These are phyloP conservation scores for Chirona hameri DNA, from an alignment of 2,888 invertebrate species.

Conservation along the genomic window DNA sequence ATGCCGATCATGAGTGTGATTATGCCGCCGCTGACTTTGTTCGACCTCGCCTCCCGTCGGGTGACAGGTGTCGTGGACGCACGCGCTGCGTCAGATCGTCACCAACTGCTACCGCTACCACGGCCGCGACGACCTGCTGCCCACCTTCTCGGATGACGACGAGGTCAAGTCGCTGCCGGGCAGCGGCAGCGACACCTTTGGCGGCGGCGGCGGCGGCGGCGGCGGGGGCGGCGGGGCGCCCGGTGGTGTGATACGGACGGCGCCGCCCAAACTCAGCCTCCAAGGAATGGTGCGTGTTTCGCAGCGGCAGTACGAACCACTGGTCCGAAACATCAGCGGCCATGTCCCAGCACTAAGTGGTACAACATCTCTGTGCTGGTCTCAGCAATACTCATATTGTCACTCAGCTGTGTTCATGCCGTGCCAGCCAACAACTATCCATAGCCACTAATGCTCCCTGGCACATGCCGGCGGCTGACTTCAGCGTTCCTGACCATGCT, in stretches of 20 bases:
- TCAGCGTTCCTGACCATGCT: constrained; percentile 11
- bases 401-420: too few relatives aligned
- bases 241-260: constrained; percentile 62
- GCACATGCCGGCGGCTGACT: too few relatives aligned
- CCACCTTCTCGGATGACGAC: constrained; percentile 89
- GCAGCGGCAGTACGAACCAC: too few relatives aligned
- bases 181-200: constrained; percentile 27
- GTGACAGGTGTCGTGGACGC: constrained; percentile 92
- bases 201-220: constrained; percentile 26
- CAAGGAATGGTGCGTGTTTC: constrained; percentile 31
- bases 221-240: constrained; percentile 48
- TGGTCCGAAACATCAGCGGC: too few relatives aligned
- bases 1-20: not conserved
- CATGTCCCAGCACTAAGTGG: too few relatives aligned
- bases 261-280: constrained; percentile 64
- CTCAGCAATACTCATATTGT: too few relatives aligned
- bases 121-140: constrained; percentile 89
- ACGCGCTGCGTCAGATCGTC: constrained; percentile 91
- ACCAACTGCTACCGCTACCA: constrained; percentile 98
- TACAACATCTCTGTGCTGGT: too few relatives aligned
- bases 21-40: not conserved
- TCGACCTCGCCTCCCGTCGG: not conserved
- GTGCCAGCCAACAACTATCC: too few relatives aligned
- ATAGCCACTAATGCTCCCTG: too few relatives aligned
- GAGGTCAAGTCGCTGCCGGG: constrained; percentile 50